phyloP scores from a whole-genome alignment of 2,113 vertebrate genomes.

The Melanerpes aurifrons region DNA sequence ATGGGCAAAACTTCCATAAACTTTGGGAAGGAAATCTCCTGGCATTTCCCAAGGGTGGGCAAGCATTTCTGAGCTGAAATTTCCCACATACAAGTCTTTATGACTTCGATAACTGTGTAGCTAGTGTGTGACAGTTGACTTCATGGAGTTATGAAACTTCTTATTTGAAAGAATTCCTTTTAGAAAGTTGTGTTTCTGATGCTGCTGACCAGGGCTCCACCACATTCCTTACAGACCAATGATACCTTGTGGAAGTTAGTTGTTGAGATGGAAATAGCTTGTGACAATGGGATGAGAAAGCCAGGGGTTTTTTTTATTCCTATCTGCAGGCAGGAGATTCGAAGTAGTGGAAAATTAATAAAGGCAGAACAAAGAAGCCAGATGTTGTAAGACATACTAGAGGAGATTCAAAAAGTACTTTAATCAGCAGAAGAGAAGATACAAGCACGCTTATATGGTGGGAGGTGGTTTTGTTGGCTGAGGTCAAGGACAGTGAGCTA shows the following conservation, averaged over 20 bases:
- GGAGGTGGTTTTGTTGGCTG: neutral
- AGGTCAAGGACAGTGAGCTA: neutral
- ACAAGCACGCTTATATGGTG: neutral
- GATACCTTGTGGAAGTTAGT: neutral
- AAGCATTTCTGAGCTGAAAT: neutral
- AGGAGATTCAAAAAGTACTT: slow-evolving; percentile 9
- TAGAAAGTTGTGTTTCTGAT: neutral
- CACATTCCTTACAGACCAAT: neutral
- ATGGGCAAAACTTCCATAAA: neutral
- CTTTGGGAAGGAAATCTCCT: neutral
- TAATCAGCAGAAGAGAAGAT: neutral
- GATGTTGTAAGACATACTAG: neutral
- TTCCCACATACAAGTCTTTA: neutral
- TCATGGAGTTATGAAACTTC: neutral
- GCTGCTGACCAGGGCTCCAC: neutral
- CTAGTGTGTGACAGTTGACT: neutral
- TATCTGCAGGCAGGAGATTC: slow-evolving; percentile 36
- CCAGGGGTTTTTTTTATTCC: neutral
- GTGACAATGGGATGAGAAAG: slow-evolving; percentile 4
- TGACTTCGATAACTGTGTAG: neutral
- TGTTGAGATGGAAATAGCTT: slow-evolving; percentile 5
- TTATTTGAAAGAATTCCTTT: neutral
- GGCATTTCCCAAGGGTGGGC: neutral
- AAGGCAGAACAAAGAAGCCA: slow-evolving; percentile 51
- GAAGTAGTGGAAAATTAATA: slow-evolving; percentile 56